Conservation (phyloP, 2,113 vertebrate genomes). For the Pomatostomus ruficeps region DNA sequence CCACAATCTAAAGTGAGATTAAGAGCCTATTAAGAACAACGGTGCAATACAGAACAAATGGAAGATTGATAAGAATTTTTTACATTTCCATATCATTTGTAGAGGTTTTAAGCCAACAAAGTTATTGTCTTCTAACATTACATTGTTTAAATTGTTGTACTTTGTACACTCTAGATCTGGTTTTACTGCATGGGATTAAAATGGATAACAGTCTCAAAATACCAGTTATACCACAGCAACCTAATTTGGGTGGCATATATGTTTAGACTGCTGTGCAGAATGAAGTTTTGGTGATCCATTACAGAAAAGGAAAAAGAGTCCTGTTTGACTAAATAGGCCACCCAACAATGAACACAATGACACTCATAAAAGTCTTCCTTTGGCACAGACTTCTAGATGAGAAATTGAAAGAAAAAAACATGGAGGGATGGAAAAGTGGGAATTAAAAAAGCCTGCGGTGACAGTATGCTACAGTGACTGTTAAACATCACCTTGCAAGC, state of each 20-base stretch:
- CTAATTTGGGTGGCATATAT: background rate
- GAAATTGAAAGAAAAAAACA: background rate
- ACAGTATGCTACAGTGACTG: background rate
- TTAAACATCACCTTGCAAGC: background rate
- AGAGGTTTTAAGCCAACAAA: background rate
- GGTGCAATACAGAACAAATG: background rate
- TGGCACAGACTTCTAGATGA: background rate
- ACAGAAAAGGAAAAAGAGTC: background rate
- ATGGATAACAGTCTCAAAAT: background rate
- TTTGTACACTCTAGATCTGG: background rate
- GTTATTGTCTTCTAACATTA: background rate
- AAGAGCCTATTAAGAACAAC: background rate
- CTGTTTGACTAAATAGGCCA: background rate
- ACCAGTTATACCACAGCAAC: background rate
- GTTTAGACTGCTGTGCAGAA: background rate
- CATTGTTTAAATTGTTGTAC: background rate
- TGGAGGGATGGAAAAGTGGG: fast-evolving
- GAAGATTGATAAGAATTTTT: background rate
- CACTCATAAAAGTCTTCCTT: background rate
- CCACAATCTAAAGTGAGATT: background rate
- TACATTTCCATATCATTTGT: fast-evolving
- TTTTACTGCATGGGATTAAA: background rate
- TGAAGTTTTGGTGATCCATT: background rate
- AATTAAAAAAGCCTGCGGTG: background rate
- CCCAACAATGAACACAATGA: background rate